These are phyloP conservation scores for Vipera ursinii DNA, from an alignment of 2,797 vertebrate genomes.

Conservation along the genomic window DNA sequence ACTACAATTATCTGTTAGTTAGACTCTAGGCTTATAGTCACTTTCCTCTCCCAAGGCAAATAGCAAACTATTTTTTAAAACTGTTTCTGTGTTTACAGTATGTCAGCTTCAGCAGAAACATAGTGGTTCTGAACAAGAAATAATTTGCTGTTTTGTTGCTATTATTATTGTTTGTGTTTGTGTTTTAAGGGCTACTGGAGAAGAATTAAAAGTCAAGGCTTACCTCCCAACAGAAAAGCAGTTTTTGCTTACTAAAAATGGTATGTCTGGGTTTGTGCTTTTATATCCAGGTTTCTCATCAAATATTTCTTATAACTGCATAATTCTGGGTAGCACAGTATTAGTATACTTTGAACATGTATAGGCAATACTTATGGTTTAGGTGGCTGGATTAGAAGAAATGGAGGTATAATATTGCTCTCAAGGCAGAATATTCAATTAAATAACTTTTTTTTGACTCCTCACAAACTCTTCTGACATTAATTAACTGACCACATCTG, in stretches of 20 bases:
- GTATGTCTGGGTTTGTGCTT: constrained; percentile 72
- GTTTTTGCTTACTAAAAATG: constrained; percentile 96
- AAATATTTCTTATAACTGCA: neutral
- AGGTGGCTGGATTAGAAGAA: neutral
- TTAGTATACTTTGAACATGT: neutral
- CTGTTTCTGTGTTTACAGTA: neutral
- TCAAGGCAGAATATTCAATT: neutral
- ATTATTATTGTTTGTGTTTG: constrained; percentile 40
- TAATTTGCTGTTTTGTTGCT: constrained; percentile 5
- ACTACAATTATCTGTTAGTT: neutral
- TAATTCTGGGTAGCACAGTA: neutral
- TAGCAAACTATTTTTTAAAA: neutral
- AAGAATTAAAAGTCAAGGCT: constrained; percentile 93
- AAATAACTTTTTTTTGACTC: neutral
- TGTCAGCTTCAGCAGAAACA: neutral
- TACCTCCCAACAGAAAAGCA: constrained; percentile 93
- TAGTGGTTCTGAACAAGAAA: neutral
- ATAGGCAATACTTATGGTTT: neutral
- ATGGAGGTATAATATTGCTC: neutral
- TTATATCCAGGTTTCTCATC: constrained; percentile 4
- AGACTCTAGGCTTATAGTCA: neutral
- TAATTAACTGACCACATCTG: neutral
- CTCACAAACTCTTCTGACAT: neutral
- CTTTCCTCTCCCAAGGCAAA: neutral
- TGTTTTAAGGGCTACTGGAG: constrained; percentile 85